Evolutionary conservation across 2,888 invertebrate genomes (phyloP), one percentile per base, ranked within the genome.

Genomic region (Mesopsocus fuscifrons): DNA sequence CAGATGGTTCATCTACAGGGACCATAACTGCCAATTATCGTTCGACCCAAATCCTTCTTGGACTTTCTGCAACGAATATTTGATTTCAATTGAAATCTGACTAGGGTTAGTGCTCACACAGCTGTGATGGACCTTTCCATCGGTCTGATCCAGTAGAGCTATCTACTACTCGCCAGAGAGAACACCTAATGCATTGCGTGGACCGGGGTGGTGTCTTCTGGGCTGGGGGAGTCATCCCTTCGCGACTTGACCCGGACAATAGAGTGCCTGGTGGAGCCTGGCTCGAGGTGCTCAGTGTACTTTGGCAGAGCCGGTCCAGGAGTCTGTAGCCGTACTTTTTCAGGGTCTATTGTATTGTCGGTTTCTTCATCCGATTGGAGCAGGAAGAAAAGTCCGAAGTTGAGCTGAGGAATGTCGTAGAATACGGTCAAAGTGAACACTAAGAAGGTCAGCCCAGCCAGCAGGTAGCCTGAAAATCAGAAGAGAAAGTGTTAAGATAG

Each of bases 401-500:
- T 87, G 52, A 88, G 66, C 63, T 88, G 83, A 3, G 88, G 88
- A 51, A 89, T 83, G 59, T 87, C 85, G 63, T 85, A 85, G 64
- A 87, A 79, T 20, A 85, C 77, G 2, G 83, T 80, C 55, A 88
- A 63, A 11, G 79, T 72, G 52, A 87, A 66, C 82, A 88, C 83
- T 68, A 87, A 74, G 62, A 79, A 77, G 15, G 82, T 77, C 48
- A 88, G 69, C 23, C 88, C 88, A 55, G 75, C 54, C 54, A 84
- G 64, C n/a, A 87, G 66, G 60, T 84, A 87, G 48, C 71, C 83
- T 83, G 67, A n/a, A 58, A 56, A 45, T 58, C 43, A 44, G 53
- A 59, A 46, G 47, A 35, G 42, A 32, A 42, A 33, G 21, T 43
- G 33, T 45, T 15, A 13, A 43, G 8, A 9, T 17, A 2, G 8